Base-by-base conservation (phyloP, 92 coral and sea anemone genomes). In the Parazoanthus darwini region DNA sequence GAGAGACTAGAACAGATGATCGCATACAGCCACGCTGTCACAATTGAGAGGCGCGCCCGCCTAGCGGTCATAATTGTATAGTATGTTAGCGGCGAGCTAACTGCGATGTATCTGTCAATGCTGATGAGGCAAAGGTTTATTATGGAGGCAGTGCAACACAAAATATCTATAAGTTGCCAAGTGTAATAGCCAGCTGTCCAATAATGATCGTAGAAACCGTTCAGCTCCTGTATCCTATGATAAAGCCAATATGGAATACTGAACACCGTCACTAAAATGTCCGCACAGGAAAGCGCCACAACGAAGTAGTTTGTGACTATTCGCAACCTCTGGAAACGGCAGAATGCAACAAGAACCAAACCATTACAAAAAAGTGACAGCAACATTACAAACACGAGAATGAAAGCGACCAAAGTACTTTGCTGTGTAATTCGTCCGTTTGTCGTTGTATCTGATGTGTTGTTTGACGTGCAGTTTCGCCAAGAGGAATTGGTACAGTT, bases 111-210 rank as follows among this genome's bases (percentile, higher is more conserved):
- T 58, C 98, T 85, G 85, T 95, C 98, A 65, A 90, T 65, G 33
- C 96, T 92, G 66, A 95, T 95, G 59, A 95, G 85, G 44, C 96
- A 95, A 9, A 95, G 89, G 88, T 85, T 95, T 82, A 89, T 88
- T 20, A 95, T 95, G 37, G 98, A 95, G 6, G 98, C 98, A 6
- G 96, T 90, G 38, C 98, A 93, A 74, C 96, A 93, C 5, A 95
- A 82, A 26, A 95, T 92, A 58, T 95, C 98, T 18, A 95, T 72
- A 67, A 80, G 89, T 56, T 92, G 96, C 98, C 98, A 95, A 36
- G 92, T 87, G 84, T 93, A 91, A 74, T 95, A 95, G 8, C 54
- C 77, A 84, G 67, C 87, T 6, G 87, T 84, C 79, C 87, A 68
- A 9, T 46, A 70, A 18, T 84, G 87, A 42, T 84, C 87, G 3